Percentiles rank a stretch among this genome's conserved stretches.
phyloP scores from a whole-genome alignment of 2,888 invertebrate species.

The Achlya flavicornis region DNA sequence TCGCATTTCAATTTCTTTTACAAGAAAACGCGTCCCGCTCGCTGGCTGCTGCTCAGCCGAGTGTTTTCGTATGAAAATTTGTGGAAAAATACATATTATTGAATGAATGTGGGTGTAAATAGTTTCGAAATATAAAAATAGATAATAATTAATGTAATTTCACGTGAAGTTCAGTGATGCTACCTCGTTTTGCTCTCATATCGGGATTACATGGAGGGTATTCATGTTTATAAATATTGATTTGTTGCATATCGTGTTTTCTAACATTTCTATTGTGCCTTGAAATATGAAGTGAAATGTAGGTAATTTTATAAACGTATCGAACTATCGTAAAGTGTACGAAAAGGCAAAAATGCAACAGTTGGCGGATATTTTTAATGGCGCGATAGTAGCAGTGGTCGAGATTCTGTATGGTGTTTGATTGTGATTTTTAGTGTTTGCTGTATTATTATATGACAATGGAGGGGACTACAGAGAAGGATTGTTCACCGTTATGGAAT shows the following conservation, averaged over 20 bases:
- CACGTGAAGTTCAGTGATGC: conserved; percentile 42
- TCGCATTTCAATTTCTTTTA: conserved; percentile 15
- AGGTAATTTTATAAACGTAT: conserved; percentile 52
- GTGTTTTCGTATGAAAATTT: conserved; percentile 70
- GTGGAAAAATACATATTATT: conserved; percentile 45
- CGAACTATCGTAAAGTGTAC: conserved; percentile 23
- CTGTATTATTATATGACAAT: conserved; percentile 80
- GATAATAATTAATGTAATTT: conserved; percentile 25
- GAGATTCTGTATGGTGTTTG: conserved; percentile 58
- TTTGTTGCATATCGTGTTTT: conserved; percentile 67
- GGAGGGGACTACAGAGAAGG: conserved; percentile 90
- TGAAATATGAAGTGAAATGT: conserved; percentile 70
- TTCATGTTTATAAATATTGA: conserved; percentile 83
- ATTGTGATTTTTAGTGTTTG: conserved; percentile 52
- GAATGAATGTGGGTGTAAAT: conserved; percentile 49
- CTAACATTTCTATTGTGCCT: conserved; percentile 51
- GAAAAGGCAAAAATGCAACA: conserved; percentile 68
- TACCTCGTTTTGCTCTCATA: conserved; percentile 41
- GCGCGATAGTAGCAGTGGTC: conserved; percentile 39
- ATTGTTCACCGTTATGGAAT: conserved; percentile 95
- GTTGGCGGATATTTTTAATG: conserved; percentile 58
- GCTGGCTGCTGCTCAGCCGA: conserved; percentile 43
- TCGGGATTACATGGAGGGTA: conserved; percentile 62
- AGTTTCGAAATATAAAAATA: conserved; percentile 16
- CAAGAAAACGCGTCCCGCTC: conserved; percentile 36